Percentiles rank a stretch among this genome's conserved stretches.
phyloP scores from a whole-genome alignment of 2,113 vertebrate species.

The Aegypius monachus region DNA sequence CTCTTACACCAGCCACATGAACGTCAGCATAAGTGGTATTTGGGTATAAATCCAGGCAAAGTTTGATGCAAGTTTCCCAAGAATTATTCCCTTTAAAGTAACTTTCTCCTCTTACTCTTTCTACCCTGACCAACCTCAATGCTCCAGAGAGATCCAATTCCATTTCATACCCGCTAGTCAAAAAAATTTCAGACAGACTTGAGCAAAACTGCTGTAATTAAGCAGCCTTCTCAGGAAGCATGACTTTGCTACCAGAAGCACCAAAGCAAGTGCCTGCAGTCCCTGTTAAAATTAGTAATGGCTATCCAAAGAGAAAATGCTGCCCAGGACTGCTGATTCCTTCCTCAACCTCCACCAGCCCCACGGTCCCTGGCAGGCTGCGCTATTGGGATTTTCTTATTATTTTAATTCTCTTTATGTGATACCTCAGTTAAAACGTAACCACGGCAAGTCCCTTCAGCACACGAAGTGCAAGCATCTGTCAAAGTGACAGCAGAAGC shows the following conservation, averaged over 20 bases:
- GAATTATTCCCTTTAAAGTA: background rate
- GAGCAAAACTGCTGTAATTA: background rate
- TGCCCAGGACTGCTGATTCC: background rate
- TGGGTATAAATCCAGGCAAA: background rate
- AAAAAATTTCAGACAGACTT: background rate
- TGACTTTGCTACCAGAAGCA: background rate
- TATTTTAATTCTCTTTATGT: background rate
- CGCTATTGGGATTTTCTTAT: background rate
- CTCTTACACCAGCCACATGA: background rate
- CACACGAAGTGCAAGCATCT: background rate
- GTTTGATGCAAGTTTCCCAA: background rate
- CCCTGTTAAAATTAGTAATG: background rate
- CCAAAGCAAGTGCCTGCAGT: background rate
- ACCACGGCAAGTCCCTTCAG: background rate
- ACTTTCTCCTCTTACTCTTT: background rate
- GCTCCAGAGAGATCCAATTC: slow-evolving; percentile 7
- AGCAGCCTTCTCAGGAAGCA: background rate
- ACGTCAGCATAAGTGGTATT: background rate
- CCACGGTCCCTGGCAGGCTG: background rate
- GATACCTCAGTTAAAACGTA: background rate
- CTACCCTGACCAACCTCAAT: background rate
- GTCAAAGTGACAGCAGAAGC: slow-evolving; percentile 17
- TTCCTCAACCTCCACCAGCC: background rate
- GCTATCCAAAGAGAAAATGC: background rate
- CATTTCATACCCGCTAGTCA: background rate